Evolutionary conservation across 2,888 invertebrate species (phyloP).

Genomic region (Lymantria monacha): DNA sequence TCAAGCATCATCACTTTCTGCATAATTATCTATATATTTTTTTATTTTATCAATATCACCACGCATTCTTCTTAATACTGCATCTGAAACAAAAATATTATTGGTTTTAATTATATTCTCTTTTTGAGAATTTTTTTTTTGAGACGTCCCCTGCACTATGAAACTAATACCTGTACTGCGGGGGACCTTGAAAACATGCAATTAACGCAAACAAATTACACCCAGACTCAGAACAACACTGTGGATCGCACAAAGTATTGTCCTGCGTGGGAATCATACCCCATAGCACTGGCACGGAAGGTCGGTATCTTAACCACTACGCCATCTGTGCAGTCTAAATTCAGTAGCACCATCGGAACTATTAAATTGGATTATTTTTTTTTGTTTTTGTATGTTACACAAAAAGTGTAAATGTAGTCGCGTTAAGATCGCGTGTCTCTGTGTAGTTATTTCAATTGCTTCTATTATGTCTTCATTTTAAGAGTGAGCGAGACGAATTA

Average conservation of each 20-base stretch:
- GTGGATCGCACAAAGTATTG: too few species aligned
- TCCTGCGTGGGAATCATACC: too few species aligned
- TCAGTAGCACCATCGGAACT: slow-evolving; percentile 48
- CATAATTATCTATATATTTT: slow-evolving; percentile 37
- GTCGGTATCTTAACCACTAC: too few species aligned
- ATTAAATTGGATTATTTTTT: slow-evolving; percentile 44
- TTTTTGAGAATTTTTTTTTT: too few species aligned
- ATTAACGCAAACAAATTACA: too few species aligned
- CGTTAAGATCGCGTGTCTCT: slow-evolving; percentile 48
- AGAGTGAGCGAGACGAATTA: slow-evolving; percentile 43
- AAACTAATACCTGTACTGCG: too few species aligned
- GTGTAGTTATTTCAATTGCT: slow-evolving; percentile 53
- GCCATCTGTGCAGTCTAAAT: too few species aligned
- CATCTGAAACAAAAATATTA: slow-evolving; percentile 66
- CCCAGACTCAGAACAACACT: too few species aligned
- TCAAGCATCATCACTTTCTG: slow-evolving; percentile 40
- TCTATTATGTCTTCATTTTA: slow-evolving; percentile 63
- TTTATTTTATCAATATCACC: slow-evolving; percentile 23
- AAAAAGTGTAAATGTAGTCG: slow-evolving; percentile 46
- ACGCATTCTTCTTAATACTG: slow-evolving; percentile 39
- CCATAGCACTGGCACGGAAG: too few species aligned
- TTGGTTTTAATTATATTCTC: slow-evolving; percentile 42
- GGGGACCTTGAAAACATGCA: too few species aligned
- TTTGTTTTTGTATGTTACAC: slow-evolving; percentile 36
- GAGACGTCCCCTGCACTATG: too few species aligned